Base-by-base conservation (phyloP, 2,113 vertebrate genomes). In the Camelus dromedarius region DNA sequence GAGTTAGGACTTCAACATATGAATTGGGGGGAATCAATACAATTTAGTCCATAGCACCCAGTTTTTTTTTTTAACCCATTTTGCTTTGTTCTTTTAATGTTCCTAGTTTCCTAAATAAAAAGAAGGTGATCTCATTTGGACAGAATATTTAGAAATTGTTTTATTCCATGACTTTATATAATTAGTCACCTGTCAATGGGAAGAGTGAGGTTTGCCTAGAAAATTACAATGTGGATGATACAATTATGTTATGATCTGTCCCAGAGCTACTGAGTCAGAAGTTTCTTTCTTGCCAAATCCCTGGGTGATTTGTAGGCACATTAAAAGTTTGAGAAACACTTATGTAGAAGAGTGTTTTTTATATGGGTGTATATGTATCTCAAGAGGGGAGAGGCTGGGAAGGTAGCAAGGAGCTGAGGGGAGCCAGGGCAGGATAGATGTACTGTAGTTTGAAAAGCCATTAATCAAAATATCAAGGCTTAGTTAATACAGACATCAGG, bases 21-120 rank as follows among this genome's bases (percentile, higher is more conserved):
- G 64, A 62, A 76, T 75, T 56, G 50, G 69, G 52, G 26, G 22
- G 46, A 64, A 42, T 42, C 12, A 35, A 26, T 28, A 52, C 26
- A 84, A 24, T 42, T 24, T 93, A 86, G n/a, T 52, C 42, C 54
- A 76, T 66, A 67, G 28, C 35, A 77, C 48, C 5, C 2, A n/a
- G 13, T 35, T 69, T 58, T 93, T 56, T 24, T 76, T 81, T 66
- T 76, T 82, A 26, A 64, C 16, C 26, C 58, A 22, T 35, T 92
- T 80, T 48, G 4, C 26, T 88, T 72, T 86, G 3, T 69, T 94
- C 48, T 75, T 81, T 86, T 42, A 95, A 66, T 52, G 35, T 5
- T 52, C 15, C 28, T 73, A 38, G 19, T 89, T 85, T 79, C 93
- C 19, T 46, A 16, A 82, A 92, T 70, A 69, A 94, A 95, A 95